Base-by-base conservation (phyloP, 2,888 invertebrate species). In the Polydesmus complanatus region DNA sequence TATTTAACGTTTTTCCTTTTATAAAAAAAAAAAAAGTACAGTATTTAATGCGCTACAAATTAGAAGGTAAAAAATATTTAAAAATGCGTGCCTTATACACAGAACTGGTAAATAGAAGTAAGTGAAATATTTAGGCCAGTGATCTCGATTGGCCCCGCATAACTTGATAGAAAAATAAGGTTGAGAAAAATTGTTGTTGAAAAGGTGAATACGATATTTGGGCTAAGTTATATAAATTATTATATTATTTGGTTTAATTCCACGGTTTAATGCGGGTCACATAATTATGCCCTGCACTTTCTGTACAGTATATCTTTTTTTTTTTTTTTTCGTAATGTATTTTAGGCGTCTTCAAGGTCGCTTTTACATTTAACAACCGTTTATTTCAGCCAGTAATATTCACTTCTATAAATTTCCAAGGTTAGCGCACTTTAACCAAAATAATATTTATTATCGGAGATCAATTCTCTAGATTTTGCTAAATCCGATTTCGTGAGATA, bases 361-460 rank as follows among this genome's bases (percentile, higher is more conserved):
- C 8, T 37, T 37, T 37, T 14, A 37, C 37, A 37, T 37, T 5
- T 14, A 8, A 5, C 14, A 8, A 5, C 5, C 14, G 14, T 8
- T 37, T 37, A 8, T 37, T 37, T 37, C 37, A 37, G n/a, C n/a
- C n/a, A n/a, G n/a, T n/a, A n/a, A n/a, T n/a, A 37, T 5, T 37
- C 14, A 37, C 14, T 37, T 37, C 14, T 37, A 37, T 37, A 37
- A 37, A 5, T 37, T 37, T 37, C 37, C 37, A 37, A 37, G 37
- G 37, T 37, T 37, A 8, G 37, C 14, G 37, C 37, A 37, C 37
- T 37, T 37, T 37, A 37, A 37, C 14, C 37, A 37, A 23, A 21
- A 59, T 37, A 56, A 54, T 55, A 25, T 56, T 21, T 57, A 2
- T 57, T 53, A 58, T 64, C 61, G 60, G 57, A 58, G 58, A 18